phyloP scores from a whole-genome alignment of 92 coral and sea anemone species.

The Palythoa heliodiscus region DNA sequence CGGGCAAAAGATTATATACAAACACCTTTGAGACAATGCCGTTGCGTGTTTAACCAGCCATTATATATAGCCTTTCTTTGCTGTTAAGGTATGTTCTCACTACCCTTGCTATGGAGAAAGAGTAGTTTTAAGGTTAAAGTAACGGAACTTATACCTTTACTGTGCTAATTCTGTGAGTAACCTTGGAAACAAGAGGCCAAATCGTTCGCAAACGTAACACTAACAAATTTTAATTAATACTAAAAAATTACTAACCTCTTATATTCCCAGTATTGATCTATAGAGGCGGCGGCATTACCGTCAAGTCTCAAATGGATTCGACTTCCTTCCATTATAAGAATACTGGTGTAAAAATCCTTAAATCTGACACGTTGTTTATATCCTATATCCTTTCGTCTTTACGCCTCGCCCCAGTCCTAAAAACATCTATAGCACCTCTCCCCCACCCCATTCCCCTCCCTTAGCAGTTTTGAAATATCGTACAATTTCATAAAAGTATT shows the following conservation, averaged over 20 bases:
- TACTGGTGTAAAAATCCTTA: neutral
- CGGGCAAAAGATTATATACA: too few relatives aligned
- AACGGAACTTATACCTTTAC: too few relatives aligned
- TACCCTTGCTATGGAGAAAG: neutral
- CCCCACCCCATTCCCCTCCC: too few relatives aligned
- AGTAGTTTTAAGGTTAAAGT: too few relatives aligned
- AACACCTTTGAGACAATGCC: too few relatives aligned
- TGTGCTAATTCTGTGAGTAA: neutral
- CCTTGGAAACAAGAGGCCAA: neutral
- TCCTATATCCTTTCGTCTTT: neutral
- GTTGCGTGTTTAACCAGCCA: too few relatives aligned
- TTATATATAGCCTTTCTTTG: neutral
- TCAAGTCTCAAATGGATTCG: slow-evolving; percentile 89
- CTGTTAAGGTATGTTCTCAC: neutral
- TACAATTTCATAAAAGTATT: too few relatives aligned
- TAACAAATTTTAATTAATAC: neutral
- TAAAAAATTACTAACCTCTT: slow-evolving; percentile 65
- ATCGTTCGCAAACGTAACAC: neutral
- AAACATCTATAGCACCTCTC: too few relatives aligned
- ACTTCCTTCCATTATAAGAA: slow-evolving; percentile 67
- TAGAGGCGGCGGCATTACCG: slow-evolving; percentile 82
- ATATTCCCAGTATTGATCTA: slow-evolving; percentile 93
- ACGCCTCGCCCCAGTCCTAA: slow-evolving; percentile 10
- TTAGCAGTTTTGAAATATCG: too few relatives aligned
- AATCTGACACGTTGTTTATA: neutral